Conservation (phyloP, 2,113 vertebrate species). For the Nycticryphes semicollaris region DNA sequence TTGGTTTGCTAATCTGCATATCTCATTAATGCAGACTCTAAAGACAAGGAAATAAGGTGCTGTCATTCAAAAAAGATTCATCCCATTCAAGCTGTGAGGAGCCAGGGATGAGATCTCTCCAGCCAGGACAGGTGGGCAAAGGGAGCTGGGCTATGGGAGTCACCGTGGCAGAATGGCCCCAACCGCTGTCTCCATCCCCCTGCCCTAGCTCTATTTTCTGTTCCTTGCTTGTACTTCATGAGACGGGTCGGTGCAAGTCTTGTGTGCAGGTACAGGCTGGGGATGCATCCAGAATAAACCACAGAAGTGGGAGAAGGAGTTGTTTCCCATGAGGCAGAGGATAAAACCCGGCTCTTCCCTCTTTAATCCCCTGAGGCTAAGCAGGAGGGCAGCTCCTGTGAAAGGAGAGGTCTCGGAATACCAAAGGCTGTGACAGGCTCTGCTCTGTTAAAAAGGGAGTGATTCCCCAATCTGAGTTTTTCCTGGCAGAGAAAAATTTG, state of each 20-base stretch:
- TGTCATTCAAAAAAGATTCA: neutral
- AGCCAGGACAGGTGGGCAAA: neutral
- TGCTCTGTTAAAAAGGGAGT: neutral
- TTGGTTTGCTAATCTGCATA: slow-evolving; percentile 26
- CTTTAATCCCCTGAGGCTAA: neutral
- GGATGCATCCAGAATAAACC: neutral
- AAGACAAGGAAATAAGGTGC: slow-evolving; percentile 4
- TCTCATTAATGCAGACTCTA: slow-evolving; percentile 19
- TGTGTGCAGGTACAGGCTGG: neutral
- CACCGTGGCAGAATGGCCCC: neutral
- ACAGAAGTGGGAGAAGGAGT: neutral
- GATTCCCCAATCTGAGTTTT: neutral
- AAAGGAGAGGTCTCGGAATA: neutral
- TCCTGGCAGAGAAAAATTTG: neutral
- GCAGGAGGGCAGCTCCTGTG: neutral
- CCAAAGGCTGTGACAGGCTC: neutral
- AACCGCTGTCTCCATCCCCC: neutral
- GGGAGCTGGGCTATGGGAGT: neutral
- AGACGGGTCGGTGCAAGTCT: neutral
- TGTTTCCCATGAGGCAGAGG: neutral
- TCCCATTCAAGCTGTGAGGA: neutral
- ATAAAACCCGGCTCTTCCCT: neutral
- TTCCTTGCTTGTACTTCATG: neutral
- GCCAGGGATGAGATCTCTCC: neutral
- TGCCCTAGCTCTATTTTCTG: neutral